phyloP scores from a whole-genome alignment of 2,888 invertebrate genomes.

The Exocentrus adspersus region DNA sequence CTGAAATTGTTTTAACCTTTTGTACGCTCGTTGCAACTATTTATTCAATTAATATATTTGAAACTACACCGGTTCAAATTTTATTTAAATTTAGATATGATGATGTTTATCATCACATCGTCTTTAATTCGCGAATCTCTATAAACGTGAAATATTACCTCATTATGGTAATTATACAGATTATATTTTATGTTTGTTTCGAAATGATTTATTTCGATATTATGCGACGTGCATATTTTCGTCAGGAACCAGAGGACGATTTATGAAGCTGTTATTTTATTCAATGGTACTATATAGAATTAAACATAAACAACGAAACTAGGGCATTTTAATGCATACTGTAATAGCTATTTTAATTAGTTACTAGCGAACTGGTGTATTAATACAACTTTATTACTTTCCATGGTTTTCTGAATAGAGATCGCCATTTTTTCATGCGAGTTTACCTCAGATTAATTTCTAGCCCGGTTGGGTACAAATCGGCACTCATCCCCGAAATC shows the following conservation, averaged over 20 bases:
- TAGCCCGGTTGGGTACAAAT: too few species aligned
- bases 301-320: neutral
- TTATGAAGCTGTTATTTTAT: neutral
- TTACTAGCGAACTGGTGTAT: neutral
- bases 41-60: neutral
- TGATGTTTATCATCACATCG: neutral
- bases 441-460: too few species aligned
- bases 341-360: neutral
- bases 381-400: neutral
- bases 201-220: neutral
- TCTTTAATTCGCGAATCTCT: neutral
- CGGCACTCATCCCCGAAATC: too few species aligned
- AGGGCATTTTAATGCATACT: too few species aligned
- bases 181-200: neutral
- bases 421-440: too few species aligned
- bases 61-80: too few species aligned
- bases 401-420: too few species aligned
- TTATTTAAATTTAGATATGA: too few species aligned
- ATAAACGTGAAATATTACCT: neutral
- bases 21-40: neutral
- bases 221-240: neutral
- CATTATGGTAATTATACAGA: neutral
- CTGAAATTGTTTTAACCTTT: neutral
- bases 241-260: neutral
- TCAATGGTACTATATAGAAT: neutral